Evolutionary conservation across 2,888 invertebrate species (phyloP), one percentile per base, ranked within the genome.

Genomic region (Oxytorus armatus): DNA sequence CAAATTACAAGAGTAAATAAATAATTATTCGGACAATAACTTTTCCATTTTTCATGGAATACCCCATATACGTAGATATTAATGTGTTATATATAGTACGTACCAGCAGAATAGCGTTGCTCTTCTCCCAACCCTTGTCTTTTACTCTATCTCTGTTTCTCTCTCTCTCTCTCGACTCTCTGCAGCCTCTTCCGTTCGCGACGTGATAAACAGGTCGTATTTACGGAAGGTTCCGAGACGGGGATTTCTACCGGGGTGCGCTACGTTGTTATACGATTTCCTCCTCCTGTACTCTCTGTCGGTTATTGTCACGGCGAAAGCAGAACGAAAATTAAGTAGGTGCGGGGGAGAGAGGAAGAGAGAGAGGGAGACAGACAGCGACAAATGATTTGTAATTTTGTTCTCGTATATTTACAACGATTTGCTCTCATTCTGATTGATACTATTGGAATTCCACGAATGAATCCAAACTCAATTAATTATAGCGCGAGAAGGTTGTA

Each of bases 181-280:
- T n/a, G 57, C 61, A 61, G 29, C 61, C 39, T 42, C 51, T 66
- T 59, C 29, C 65, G 51, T 75, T 39, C 59, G 51, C 21, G 79
- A 70, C 69, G 79, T 81, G 75, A 81, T 74, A 81, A 81, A 81
- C 79, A 81, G 81, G 63, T 75, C 70, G 74, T 81, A 81, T 79
- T 81, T 81, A 78, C 78, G 55, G 70, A 44, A 75, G 68, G 69
- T 74, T 74, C 70, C 63, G 69, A 59, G 70, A 61, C 65, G 49
- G 55, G 72, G 57, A 75, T 75, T 69, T 79, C 69, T 51, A 57
- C 49, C 51, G 18, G 53, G 57, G 42, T 21, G n/a, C 51, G 63
- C 39, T 18, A 14, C 33, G 57, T 74, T 75, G 75, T 61, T 79
- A 66, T 59, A 66, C 65, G 51, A 72, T 33, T 23, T 42, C 23